Evolutionary conservation across 2,797 vertebrate species (phyloP), one percentile per base, ranked within the genome.

Genomic region (Linurgus olivaceus): DNA sequence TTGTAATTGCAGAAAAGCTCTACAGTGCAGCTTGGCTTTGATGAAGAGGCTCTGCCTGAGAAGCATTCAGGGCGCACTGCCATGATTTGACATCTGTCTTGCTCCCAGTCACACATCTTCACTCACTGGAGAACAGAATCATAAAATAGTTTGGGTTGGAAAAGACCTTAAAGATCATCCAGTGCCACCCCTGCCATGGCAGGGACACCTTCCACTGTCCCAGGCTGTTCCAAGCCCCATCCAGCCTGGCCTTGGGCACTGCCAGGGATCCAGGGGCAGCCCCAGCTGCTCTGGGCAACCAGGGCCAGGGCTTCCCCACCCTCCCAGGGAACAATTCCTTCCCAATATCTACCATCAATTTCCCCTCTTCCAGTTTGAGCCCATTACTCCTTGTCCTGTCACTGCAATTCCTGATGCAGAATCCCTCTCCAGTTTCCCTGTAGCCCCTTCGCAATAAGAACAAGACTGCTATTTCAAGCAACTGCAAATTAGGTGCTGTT

Each of bases 1-100:
- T 81, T 96, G 94, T 96, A 97, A 91, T 96, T 96, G 84, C 87
- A 94, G 95, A 96, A 97, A 86, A 86, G 83, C 94, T 88, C 73
- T 77, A 88, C 55, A 78, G 76, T 86, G 91, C 62, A 82, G 73
- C 54, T 86, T 93, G 97, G 66, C 92, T 96, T 94, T 96, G 63
- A 85, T 94, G 95, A 92, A 35, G 70, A 93, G 62, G 67, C 91
- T 89, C 40, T 86, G 79, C 83, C 82, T 80, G 94, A 88, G 66
- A 62, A 93, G 84, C 76, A 97, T 83, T 93, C 94, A 95, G 83
- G 57, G 88, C 88, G 73, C 50, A 77, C 13, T 82, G 87, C 65
- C 86, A 92, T 96, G 80, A 50, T 92, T 96, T 94, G 95, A 73
- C 93, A 76, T 86, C 94, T 94, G 68, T 94, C 92, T 97, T 85